Base-by-base conservation (phyloP, 2,797 vertebrate genomes). In the Manis javanica region DNA sequence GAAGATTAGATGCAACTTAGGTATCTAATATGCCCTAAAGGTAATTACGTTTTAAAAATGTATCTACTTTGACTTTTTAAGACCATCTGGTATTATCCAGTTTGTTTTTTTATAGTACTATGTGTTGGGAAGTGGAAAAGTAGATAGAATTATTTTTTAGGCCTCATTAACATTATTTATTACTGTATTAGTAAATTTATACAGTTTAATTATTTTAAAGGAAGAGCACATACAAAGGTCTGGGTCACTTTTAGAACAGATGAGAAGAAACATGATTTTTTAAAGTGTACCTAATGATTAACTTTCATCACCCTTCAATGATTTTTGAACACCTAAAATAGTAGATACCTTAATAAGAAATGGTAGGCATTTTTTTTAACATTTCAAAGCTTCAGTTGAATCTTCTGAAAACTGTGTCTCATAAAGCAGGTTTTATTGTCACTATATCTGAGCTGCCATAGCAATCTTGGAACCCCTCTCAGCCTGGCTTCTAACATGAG, bases 371-470 rank as follows among this genome's bases (percentile, higher is more conserved):
- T 89, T 74, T 77, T 88, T 66, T 59, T 49, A 87, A 69, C 46
- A 83, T 90, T 78, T 93, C 39, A 79, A 49, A 75, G 29, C 11
- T 46, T 46, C 46, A 46, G 46, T 13, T 79, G 24, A 79, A 71
- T 95, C 59, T 77, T 95, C 23, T 75, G 34, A 49, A 91, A 92
- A 95, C 83, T 72, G 57, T 24, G 93, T 94, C 92, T 75, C 46
- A 90, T 86, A 90, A 87, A 91, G 83, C 31, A 53, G 78, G 11
- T 86, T 89, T 83, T 49, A 68, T 26, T 53, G 24, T 81, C 84
- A 81, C 53, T 34, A 83, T 84, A 90, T 89, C 87, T 42, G 66
- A 90, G 72, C 69, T 59, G 85, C 61, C 71, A 57, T 7, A 37
- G 31, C 9, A 46, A 68, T 90, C 42, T 71, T 74, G 87, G 94